phyloP scores from a whole-genome alignment of 35 echinoderm and acorn worm genomes.

The Lytechinus variegatus region DNA sequence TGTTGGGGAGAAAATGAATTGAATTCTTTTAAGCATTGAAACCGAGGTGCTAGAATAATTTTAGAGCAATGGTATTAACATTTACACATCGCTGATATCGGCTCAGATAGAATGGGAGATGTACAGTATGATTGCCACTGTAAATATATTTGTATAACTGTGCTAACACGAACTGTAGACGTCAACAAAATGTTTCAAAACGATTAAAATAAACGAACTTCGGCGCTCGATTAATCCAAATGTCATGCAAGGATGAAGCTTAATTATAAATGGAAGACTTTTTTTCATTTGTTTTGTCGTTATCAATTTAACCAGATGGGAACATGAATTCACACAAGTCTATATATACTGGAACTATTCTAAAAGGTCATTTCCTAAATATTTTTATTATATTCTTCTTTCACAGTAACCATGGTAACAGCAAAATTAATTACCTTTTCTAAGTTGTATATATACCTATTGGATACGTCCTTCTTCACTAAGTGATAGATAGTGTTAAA shows the following conservation, averaged over 20 bases:
- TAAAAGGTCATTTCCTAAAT: no score
- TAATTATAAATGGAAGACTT: not conserved
- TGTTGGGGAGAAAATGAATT: constrained; percentile 20
- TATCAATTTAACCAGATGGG: no score
- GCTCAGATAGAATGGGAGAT: not conserved
- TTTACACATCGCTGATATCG: not conserved
- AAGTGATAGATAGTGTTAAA: no score
- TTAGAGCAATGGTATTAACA: not conserved
- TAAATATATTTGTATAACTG: not conserved
- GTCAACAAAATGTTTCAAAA: not conserved
- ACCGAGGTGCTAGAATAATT: constrained; percentile 25
- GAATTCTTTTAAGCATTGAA: constrained; percentile 4
- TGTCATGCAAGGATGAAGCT: not conserved
- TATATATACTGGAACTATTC: no score
- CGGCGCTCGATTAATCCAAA: not conserved
- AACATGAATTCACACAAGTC: no score
- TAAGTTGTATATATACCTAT: no score
- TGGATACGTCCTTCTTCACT: no score
- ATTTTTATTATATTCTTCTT: no score
- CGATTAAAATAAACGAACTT: not conserved
- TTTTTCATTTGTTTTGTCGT: no score
- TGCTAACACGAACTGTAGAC: not conserved
- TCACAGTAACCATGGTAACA: no score
- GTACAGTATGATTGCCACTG: not conserved
- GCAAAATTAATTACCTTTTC: no score